Base-by-base conservation (phyloP, 1,140 invertebrate species). In the Tetranychus urticae region DNA sequence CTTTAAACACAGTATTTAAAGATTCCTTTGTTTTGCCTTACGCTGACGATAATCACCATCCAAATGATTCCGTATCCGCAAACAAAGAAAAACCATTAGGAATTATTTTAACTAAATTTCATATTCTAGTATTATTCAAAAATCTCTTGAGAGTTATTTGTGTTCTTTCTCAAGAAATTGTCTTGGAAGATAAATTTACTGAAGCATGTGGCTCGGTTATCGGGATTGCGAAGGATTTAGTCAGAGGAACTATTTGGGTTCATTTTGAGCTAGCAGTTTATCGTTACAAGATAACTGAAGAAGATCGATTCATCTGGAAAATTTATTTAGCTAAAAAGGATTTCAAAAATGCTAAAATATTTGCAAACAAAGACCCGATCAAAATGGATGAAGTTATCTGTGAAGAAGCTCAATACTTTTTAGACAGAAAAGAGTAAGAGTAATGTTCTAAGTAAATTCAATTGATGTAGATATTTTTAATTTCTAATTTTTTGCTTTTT, bases 101-200 rank as follows among this genome's bases (percentile, higher is more conserved):
- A 0, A 84, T 93, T 68, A 81, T 88, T 3, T 70, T 92, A 14
- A 94, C 89, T 1, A 82, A 93, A 71, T 94, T 91, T 73, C 90
- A 97, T 72, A 81, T 83, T 12, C 69, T 94, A 12, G 73, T 94
- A 1, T 78, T 91, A 37, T 94, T 87, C 70, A 74, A 78, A 3
- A 82, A 91, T 71, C 81, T 71, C 62, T 79, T 93, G 1, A 85
- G 84, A 71, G 88, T 82, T 4, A 76, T 94, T 46, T 92, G 85
- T 60, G 71, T 86, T 8, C 73, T 94, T 2, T 91, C 89, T 74
- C 80, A 89, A 67, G 82, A 91, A 68, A 68, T 88, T 6, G 83
- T 93, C 31, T 88, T 85, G 71, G 84, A 90, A 73, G 89, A 93
- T 67, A 73, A 79, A 61, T 90, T 84, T 69, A 80, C 76, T 66